Percentiles rank a stretch among this genome's conserved stretches.
Conservation (phyloP, 2,797 vertebrate genomes). For the Onychomys torridus region DNA sequence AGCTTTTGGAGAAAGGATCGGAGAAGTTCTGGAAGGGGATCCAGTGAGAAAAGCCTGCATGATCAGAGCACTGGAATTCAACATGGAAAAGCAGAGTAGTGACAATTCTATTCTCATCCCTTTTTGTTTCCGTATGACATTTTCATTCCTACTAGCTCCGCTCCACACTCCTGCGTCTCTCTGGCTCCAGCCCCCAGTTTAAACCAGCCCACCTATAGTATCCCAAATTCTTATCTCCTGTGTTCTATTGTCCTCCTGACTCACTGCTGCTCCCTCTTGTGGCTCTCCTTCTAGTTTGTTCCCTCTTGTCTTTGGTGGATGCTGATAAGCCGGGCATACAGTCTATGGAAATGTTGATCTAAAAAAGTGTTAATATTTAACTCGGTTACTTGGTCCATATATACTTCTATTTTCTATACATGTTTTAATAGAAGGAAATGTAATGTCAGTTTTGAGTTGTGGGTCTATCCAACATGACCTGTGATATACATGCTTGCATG, state of each 20-base stretch:
- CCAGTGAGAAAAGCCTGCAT: neutral
- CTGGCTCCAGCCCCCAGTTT: no score
- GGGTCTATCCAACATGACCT: neutral
- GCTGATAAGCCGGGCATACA: neutral
- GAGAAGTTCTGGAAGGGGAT: neutral
- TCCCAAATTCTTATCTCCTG: neutral
- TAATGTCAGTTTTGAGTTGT: neutral
- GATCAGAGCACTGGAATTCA: neutral
- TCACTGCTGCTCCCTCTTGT: no score
- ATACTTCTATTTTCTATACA: neutral
- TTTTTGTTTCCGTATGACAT: neutral
- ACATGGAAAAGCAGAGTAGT: neutral
- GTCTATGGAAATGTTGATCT: neutral
- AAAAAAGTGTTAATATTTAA: constrained; percentile 20
- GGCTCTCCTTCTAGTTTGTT: neutral
- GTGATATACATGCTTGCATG: neutral
- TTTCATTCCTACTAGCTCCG: neutral
- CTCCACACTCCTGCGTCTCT: no score
- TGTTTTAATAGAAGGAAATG: neutral
- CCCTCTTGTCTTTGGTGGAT: neutral
- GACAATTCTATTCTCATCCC: neutral
- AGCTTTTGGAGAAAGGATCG: constrained; percentile 9
- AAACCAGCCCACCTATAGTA: no score
- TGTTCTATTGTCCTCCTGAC: fast-evolving
- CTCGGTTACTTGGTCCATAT: neutral